Evolutionary conservation across 2,888 invertebrate genomes (phyloP).

Genomic region (Drosophila mayaguana): DNA sequence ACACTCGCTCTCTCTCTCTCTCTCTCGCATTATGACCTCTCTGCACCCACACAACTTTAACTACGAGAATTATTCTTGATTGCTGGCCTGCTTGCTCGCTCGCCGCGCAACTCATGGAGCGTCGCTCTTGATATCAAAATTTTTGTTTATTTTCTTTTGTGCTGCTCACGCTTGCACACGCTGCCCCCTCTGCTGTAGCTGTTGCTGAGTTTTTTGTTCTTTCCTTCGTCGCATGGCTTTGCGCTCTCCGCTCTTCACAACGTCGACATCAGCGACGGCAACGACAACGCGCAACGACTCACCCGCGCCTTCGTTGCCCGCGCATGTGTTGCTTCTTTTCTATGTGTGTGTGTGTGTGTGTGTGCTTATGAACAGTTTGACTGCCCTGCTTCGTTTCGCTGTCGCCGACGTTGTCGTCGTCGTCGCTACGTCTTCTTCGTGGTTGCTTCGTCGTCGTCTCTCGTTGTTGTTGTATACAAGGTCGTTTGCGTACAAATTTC

Average conservation of each 20-base stretch:
- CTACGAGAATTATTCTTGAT: constrained; percentile 64
- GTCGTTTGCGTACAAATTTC: constrained; percentile 86
- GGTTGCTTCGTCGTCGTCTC: constrained; percentile 58
- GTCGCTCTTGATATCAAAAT: constrained; percentile 61
- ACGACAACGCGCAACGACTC: constrained; percentile 15
- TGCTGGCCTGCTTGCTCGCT: constrained; percentile 19
- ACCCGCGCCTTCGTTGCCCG: constrained; percentile 44
- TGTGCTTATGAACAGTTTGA: constrained; percentile 49
- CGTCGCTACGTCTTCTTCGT: constrained; percentile 60
- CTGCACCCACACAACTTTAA: constrained; percentile 68
- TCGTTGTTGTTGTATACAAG: constrained; percentile 83
- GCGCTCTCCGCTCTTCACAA: constrained; percentile 41
- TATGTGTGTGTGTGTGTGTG: constrained; percentile 5
- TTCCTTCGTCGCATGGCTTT: constrained; percentile 40
- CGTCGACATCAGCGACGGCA: too few relatives aligned
- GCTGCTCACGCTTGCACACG: constrained; percentile 37
- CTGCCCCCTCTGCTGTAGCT: constrained; percentile 38
- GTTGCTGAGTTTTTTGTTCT: constrained; percentile 46
- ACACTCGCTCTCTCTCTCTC: neutral
- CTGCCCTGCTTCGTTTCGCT: constrained; percentile 54
- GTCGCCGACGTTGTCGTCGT: constrained; percentile 44
- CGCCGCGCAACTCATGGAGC: constrained; percentile 39
- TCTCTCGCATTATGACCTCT: constrained; percentile 39
- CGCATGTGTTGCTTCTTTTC: constrained; percentile 73
- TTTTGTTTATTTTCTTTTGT: constrained; percentile 78